Conservation (phyloP, 2,888 invertebrate species). For the Allygus modestus region DNA sequence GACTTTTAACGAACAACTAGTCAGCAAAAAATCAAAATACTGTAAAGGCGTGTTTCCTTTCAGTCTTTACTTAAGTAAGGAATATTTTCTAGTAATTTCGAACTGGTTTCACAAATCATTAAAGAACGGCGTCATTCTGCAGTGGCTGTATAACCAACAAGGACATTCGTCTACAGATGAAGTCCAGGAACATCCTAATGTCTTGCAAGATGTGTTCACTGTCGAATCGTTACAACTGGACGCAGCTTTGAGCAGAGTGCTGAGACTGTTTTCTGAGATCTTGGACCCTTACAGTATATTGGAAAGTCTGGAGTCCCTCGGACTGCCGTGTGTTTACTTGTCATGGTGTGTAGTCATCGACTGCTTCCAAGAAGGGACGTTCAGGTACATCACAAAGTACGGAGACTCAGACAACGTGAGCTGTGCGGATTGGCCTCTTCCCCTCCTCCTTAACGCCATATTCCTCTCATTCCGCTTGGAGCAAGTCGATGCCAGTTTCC, state of each 20-base stretch:
- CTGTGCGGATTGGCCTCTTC: slow-evolving; percentile 73
- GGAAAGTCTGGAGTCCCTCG: slow-evolving; percentile 67
- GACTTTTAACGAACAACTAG: slow-evolving; percentile 46
- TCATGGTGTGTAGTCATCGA: slow-evolving; percentile 71
- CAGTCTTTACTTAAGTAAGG: slow-evolving; percentile 68
- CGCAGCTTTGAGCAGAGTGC: slow-evolving; percentile 73
- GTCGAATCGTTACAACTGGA: slow-evolving; percentile 71
- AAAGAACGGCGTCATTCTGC: slow-evolving; percentile 65
- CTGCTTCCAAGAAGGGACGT: slow-evolving; percentile 70
- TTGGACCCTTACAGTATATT: slow-evolving; percentile 70
- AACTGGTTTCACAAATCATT: slow-evolving; percentile 68
- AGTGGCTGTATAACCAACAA: slow-evolving; percentile 67
- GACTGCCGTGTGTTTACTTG: slow-evolving; percentile 70
- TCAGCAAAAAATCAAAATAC: slow-evolving; percentile 55
- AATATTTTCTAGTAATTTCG: slow-evolving; percentile 67
- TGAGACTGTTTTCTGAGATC: slow-evolving; percentile 72
- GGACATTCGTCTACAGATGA: slow-evolving; percentile 53
- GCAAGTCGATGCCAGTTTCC: slow-evolving; percentile 70
- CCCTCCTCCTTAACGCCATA: slow-evolving; percentile 71
- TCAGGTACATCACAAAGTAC: slow-evolving; percentile 70
- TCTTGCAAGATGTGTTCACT: slow-evolving; percentile 66
- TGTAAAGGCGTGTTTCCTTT: slow-evolving; percentile 69
- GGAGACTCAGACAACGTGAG: slow-evolving; percentile 71
- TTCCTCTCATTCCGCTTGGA: slow-evolving; percentile 71
- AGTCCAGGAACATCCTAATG: slow-evolving; percentile 65